phyloP scores from a whole-genome alignment of 2,113 vertebrate species.

The rat (Rattus norvegicus) region DNA sequence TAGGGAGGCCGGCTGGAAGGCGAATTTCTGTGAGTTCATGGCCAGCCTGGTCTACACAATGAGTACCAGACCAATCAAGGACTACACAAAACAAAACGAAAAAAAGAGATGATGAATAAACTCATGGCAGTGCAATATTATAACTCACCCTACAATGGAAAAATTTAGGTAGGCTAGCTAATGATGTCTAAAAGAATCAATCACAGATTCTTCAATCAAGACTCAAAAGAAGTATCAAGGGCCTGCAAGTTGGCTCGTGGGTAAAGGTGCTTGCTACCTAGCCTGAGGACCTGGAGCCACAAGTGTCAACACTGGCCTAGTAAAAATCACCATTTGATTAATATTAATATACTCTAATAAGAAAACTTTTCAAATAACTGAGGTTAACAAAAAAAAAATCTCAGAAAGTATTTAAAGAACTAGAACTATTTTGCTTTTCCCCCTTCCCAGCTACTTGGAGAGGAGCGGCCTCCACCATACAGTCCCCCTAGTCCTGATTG shows the following conservation, averaged over 20 bases:
- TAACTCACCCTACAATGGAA: background rate
- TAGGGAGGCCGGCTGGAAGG: background rate
- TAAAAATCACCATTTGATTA: constrained; percentile 42
- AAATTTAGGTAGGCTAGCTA: background rate
- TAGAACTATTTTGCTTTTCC: background rate
- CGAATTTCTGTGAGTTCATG: background rate
- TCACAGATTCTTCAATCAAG: constrained; percentile 22
- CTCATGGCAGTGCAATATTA: constrained; percentile 36
- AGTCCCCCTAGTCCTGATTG: background rate
- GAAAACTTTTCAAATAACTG: constrained; percentile 22
- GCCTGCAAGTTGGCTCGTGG: background rate
- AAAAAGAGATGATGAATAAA: background rate
- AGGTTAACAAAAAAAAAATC: constrained; percentile 19
- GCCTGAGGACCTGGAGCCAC: background rate
- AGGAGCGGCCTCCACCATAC: background rate
- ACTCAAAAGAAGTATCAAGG: constrained; percentile 36
- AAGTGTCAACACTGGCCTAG: background rate
- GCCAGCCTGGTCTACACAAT: background rate
- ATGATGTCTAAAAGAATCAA: constrained; percentile 35
- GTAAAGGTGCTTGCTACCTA: background rate
- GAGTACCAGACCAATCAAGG: background rate
- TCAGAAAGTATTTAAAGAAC: constrained; percentile 14
- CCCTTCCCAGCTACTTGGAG: background rate
- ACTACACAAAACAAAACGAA: background rate
- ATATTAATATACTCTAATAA: constrained; percentile 21